A percentile compares a stretch with the other conserved stretches of the same genome.
These are phyloP conservation scores for Drosophila novamexicana DNA, from an alignment of 1,140 invertebrate species.

Conservation along the genomic window DNA sequence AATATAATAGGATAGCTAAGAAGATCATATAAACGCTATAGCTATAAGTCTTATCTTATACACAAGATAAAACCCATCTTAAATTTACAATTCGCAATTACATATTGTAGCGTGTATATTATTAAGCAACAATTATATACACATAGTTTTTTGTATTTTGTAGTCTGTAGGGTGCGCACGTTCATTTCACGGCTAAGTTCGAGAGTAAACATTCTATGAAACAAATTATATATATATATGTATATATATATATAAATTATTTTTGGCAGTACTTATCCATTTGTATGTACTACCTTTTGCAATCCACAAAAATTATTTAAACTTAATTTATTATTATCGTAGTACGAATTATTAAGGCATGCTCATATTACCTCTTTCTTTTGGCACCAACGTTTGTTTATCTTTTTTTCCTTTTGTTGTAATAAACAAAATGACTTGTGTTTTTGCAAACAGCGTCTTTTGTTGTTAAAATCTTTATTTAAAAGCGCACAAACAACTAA, in stretches of 20 bases:
- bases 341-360: constrained; percentile 34
- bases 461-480: constrained; percentile 29
- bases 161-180: constrained; percentile 63
- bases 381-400: constrained; percentile 57
- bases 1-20: constrained; percentile 14
- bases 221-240: constrained; percentile 30
- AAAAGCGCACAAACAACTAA: constrained; percentile 64
- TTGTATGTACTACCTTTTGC: constrained; percentile 30
- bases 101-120: constrained; percentile 35
- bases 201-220: constrained; percentile 47
- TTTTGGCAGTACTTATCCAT: constrained; percentile 71
- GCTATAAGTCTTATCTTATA: constrained; percentile 56
- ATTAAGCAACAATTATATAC: constrained; percentile 40
- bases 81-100: constrained; percentile 37
- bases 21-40: constrained; percentile 33
- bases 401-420: constrained; percentile 44
- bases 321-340: constrained; percentile 68
- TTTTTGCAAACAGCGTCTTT: constrained; percentile 20
- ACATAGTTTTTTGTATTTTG: constrained; percentile 70
- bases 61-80: constrained; percentile 28
- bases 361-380: constrained; percentile 44
- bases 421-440: constrained; percentile 40
- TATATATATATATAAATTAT: constrained; percentile 25
- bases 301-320: constrained; percentile 54
- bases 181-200: constrained; percentile 55